Base-by-base conservation (phyloP, 2,888 invertebrate genomes). In the Orthosia gothica region DNA sequence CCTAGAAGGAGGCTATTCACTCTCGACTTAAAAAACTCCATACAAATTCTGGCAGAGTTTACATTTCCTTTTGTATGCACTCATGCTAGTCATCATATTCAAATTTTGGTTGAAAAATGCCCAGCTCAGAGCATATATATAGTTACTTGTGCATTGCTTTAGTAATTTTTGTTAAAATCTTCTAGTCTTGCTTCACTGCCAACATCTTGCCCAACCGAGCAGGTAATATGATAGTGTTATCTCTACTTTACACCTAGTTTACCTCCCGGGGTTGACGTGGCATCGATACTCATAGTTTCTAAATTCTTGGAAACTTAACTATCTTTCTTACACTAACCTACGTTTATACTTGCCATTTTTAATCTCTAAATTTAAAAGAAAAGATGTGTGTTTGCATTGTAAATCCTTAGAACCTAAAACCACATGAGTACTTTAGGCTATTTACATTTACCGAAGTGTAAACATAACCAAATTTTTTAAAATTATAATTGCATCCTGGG, bases 171-270 rank as follows among this genome's bases (percentile, higher is more conserved):
- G 12, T 1, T 55, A 9, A 50, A 78, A 79, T 4, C 23, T 59
- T 74, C 9, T 9, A 79, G 58, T 79, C 59, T 72, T 32, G 52
- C 52, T 63, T 16, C 66, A 67, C 9, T 75, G 40, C 71, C 26
- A 61, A 61, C 26, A 50, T 18, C 23, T 23, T 76, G 32, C 32
- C 0, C 54, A 64, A 61, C 75, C 15, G n/a, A 65, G 59, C 55
- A 76, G 20, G 16, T 16, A 54, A 16, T n/a, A 45, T 40, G 54
- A 68, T 76, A 82, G 9, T 47, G 68, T 68, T 68, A 79, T 82
- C 78, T 68, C 45, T 49, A 20, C 66, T 77, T 81, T 49, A 58
- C 75, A 82, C 77, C 11, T 23, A 65, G n/a, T 82, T 76, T 75
- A 81, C 81, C 75, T 47, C 55, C 49, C 4, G 20, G 20, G 45